phyloP scores from a whole-genome alignment of 2,113 vertebrate species.

The Mungos mungo region DNA sequence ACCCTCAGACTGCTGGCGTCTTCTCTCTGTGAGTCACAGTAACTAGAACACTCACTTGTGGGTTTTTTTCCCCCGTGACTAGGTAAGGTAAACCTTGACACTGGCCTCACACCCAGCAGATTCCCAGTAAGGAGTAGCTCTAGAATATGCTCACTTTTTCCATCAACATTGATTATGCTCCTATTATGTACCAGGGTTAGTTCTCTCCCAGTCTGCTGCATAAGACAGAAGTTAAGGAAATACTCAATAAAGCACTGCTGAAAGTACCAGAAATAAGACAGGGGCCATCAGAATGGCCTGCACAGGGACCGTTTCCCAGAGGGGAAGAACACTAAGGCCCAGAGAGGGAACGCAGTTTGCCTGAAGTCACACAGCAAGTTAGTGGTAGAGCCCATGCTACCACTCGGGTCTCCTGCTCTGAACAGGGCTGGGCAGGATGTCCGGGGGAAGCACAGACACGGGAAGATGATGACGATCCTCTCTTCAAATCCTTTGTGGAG shows the following conservation, averaged over 20 bases:
- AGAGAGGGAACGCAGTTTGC: not conserved
- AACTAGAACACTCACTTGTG: not conserved
- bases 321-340: not conserved
- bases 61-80: not conserved
- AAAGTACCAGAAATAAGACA: not conserved
- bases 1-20: rapidly evolving
- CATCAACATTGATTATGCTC: not conserved
- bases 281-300: not conserved
- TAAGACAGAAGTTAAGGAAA: too few relatives aligned
- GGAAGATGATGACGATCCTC: too few relatives aligned
- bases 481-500: not conserved
- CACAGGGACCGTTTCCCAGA: not conserved
- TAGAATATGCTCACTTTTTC: not conserved
- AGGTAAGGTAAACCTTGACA: not conserved
- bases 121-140: not conserved
- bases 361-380: not conserved
- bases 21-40: too few relatives aligned
- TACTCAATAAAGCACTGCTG: too few relatives aligned
- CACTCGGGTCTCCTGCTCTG: not conserved
- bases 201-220: too few relatives aligned
- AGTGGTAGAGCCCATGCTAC: not conserved
- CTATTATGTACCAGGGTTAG: not conserved
- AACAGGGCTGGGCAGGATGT: not conserved
- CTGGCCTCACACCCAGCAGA: not conserved
- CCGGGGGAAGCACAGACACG: not conserved